Conservation (phyloP, 2,113 vertebrate species). For the Plectropomus leopardus region DNA sequence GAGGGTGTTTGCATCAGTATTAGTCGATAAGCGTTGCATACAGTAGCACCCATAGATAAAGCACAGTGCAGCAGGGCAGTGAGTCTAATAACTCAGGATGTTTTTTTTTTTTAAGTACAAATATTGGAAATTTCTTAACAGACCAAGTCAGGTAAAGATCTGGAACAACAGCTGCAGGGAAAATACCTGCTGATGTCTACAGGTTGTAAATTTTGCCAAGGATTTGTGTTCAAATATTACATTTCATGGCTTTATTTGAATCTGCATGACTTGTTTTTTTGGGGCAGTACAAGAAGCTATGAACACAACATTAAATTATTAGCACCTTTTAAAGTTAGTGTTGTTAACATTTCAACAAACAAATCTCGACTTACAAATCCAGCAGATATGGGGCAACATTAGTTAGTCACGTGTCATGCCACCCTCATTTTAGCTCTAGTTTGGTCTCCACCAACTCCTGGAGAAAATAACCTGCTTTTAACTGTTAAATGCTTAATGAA, state of each 20-base stretch:
- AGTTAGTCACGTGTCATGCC: neutral
- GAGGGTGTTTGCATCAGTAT: constrained; percentile 27
- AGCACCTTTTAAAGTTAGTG: neutral
- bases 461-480: no score
- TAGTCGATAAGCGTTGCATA: constrained; percentile 4
- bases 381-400: neutral
- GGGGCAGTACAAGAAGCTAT: neutral
- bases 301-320: neutral
- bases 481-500: no score
- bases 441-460: neutral
- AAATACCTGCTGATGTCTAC: neutral
- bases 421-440: neutral
- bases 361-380: neutral
- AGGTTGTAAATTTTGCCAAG: neutral
- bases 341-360: neutral
- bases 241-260: neutral
- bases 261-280: neutral
- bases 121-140: neutral
- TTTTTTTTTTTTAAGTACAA: constrained; percentile 21
- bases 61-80: neutral
- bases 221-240: no score
- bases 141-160: neutral
- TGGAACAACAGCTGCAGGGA: neutral
- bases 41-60: neutral
- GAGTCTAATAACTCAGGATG: neutral